Evolutionary conservation across 2,113 vertebrate species (phyloP).

Genomic region (Porphyrio hochstetteri): DNA sequence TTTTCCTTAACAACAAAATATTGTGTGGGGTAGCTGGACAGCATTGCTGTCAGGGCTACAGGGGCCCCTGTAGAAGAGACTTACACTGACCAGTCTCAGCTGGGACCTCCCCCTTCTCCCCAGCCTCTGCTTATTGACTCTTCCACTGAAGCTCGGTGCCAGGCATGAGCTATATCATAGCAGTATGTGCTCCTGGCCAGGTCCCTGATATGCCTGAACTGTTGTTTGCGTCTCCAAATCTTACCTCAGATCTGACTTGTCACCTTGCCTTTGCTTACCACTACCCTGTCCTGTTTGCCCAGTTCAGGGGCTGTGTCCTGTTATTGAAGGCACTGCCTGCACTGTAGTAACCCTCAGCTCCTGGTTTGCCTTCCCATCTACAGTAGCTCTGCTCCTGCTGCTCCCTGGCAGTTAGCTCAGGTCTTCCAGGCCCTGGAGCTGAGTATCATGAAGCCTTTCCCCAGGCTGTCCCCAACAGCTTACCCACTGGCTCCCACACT

Average conservation of each 20-base stretch:
- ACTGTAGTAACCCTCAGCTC: neutral
- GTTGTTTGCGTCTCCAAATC: neutral
- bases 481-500: neutral
- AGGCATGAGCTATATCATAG: neutral
- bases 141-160: accelerated
- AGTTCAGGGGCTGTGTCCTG: neutral
- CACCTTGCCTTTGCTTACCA: neutral
- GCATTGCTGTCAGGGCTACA: neutral
- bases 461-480: neutral
- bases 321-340: neutral
- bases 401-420: neutral
- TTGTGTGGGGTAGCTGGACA: accelerated
- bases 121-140: neutral
- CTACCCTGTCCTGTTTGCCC: neutral
- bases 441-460: neutral
- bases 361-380: neutral
- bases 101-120: neutral
- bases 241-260: neutral
- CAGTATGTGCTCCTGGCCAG: neutral
- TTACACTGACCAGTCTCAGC: neutral
- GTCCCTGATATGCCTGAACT: neutral
- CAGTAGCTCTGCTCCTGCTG: neutral
- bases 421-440: neutral
- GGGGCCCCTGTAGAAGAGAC: neutral
- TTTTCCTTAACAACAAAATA: neutral